Base-by-base conservation (phyloP, 2,797 vertebrate species). In the Gambelia wislizenii region DNA sequence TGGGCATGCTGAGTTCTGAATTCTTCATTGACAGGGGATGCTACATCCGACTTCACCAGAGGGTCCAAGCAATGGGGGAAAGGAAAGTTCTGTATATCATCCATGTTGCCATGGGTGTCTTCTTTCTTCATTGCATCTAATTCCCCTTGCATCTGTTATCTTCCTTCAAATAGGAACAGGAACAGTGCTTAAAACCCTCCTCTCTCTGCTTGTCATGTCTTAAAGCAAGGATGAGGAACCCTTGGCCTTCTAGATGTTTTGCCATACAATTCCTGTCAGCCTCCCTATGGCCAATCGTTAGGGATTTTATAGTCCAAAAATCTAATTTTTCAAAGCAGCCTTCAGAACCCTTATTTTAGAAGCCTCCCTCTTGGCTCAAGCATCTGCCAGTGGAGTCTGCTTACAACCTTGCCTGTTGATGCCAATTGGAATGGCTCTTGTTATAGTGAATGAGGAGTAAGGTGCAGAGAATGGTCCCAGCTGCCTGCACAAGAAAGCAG, bases 71-170 rank as follows among this genome's bases (percentile, higher is more conserved):
- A 97, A 89, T 0, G 80, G 61, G 96, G 93, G 12, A 95, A 96
- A 14, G 93, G 83, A 54, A 94, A 93, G 0, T 84, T 10, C 83
- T 2, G 87, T 2, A 91, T 94, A 85, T 79, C 93, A 67, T 92
- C 97, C 94, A 89, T 87, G 27, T 49, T 95, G 96, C 95, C 94
- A 91, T 12, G 89, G 33, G 82, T 83, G 72, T 96, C 96, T 96
- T 98, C 97, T 2, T 98, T 95, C 95, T 97, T 96, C 96, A 95
- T 93, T 85, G 64, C 93, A 92, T 90, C 93, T 67, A 67, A 39
- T 74, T 94, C 95, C 91, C 95, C 93, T 93, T 96, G 93, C 90
- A 95, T 93, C 88, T 84, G 54, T 80, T 85, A 83, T 74, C 82
- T 91, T 91, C 96, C 96, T 96, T 94, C 74, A 95, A 96, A 93